Percentiles rank a stretch among this genome's conserved stretches.
Conservation (phyloP, 2,113 vertebrate species). For the Naja naja region DNA sequence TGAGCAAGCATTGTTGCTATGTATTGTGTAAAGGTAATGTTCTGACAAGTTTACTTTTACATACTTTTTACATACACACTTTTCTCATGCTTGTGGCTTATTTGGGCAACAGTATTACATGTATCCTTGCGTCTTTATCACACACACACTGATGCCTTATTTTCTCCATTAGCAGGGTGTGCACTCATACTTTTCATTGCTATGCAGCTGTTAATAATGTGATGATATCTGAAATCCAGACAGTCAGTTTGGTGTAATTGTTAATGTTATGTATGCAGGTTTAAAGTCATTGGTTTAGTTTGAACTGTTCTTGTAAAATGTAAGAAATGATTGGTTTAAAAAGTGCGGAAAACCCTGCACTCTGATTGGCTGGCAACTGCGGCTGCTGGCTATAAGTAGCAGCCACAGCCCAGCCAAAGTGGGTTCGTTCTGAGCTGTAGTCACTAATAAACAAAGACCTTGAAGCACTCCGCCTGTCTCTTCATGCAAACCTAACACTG, state of each 20-base stretch:
- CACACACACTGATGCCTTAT: neutral
- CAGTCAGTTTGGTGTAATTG: neutral
- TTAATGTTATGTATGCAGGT: no score
- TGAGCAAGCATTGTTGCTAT: neutral
- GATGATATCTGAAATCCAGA: neutral
- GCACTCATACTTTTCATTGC: neutral
- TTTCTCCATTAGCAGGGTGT: neutral
- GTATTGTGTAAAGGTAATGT: neutral
- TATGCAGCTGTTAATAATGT: neutral
- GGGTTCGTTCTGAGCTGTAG: no score
- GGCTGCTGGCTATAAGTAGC: no score
- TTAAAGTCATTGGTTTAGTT: no score
- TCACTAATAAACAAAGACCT: no score
- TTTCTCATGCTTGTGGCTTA: neutral
- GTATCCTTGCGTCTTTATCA: neutral
- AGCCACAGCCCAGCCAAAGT: no score
- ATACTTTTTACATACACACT: neutral
- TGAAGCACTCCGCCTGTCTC: no score
- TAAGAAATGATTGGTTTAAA: no score
- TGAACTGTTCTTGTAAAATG: no score
- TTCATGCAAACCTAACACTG: no score
- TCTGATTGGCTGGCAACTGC: no score
- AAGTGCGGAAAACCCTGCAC: no score
- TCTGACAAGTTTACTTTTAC: neutral
- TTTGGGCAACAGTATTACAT: neutral